Base-by-base conservation (phyloP, 2,888 invertebrate species). In the Oligia latruncula region DNA sequence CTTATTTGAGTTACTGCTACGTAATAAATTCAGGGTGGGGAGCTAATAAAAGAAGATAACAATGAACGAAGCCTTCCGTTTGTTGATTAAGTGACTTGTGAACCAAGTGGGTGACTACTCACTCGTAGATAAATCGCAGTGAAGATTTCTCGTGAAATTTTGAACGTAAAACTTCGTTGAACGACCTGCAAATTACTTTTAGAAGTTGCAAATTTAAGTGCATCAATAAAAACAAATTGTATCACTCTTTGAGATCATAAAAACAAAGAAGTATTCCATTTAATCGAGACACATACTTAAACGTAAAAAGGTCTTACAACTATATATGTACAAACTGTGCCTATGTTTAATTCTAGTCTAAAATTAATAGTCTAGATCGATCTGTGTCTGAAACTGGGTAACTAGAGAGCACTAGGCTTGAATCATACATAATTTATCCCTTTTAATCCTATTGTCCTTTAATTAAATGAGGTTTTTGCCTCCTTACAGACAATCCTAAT, bases 1-100 rank as follows among this genome's bases (percentile, higher is more conserved):
- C 94, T 96, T 96, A 95, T 95, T 95, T 94, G 93, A 95, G 93
- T 95, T 95, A 94, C 91, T 90, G 91, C 91, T 89, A 90, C 90
- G 92, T 94, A 94, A 95, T 95, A 94, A 95, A 95, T 95, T 95
- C 92, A 90, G 91, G 90, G 92, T 92, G 90, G 90, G 89, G 88
- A 88, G 90, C 89, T 93, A 93, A 95, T 93, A 94, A 94, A 93
- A 93, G 93, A 91, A 93, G 92, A 93, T 92, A 92, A 92, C 91
- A 91, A 91, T 91, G 92, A 93, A 90, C 89, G 88, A 93, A 93
- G 91, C 91, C 91, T 94, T 93, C 92, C 93, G 93, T 92, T 92
- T 91, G 90, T 91, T 94, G 94, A 95, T 94, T 93, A 92, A 93
- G 92, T 92, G 91, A 89, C 88, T 91, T 90, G 90, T 89, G 87